A percentile compares a stretch with the other conserved stretches of the same genome.
Evolutionary conservation across 1,140 invertebrate species (phyloP).

Genomic region (Halotydeus destructor): DNA sequence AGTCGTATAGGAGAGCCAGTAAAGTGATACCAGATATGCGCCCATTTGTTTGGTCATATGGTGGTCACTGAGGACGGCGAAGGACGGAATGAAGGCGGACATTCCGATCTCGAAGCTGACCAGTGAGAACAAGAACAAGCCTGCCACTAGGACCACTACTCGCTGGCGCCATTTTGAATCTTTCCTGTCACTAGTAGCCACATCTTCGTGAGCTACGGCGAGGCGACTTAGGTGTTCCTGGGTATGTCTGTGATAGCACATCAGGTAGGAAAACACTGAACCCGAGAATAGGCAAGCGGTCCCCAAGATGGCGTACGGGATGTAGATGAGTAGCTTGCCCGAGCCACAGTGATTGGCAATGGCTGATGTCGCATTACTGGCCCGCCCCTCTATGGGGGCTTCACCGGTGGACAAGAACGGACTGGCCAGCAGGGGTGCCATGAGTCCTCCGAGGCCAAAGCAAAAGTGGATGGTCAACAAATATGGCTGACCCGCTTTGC

Average conservation of each 20-base stretch:
- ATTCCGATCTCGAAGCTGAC: too few relatives aligned
- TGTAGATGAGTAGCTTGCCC: not conserved
- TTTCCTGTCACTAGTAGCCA: too few relatives aligned
- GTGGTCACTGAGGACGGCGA: too few relatives aligned
- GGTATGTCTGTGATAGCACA: not conserved
- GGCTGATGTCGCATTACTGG: not conserved
- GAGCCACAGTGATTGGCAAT: not conserved
- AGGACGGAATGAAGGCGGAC: too few relatives aligned
- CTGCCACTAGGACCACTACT: too few relatives aligned
- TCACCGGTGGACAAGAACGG: constrained; percentile 23
- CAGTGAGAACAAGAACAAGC: too few relatives aligned
- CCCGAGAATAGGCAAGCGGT: not conserved
- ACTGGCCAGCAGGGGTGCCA: constrained; percentile 29
- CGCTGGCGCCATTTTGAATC: too few relatives aligned
- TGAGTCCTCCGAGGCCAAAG: constrained; percentile 31
- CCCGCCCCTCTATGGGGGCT: not conserved
- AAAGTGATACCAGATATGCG: too few relatives aligned
- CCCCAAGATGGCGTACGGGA: not conserved
- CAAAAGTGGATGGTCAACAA: constrained; percentile 32
- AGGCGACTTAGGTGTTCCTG: not conserved
- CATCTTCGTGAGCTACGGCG: too few relatives aligned
- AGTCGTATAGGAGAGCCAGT: too few relatives aligned
- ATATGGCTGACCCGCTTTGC: constrained; percentile 28
- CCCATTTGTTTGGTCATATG: too few relatives aligned
- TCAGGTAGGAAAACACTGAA: not conserved